Conservation (phyloP, 2,797 vertebrate species). For the Amphiprion clarkii region DNA sequence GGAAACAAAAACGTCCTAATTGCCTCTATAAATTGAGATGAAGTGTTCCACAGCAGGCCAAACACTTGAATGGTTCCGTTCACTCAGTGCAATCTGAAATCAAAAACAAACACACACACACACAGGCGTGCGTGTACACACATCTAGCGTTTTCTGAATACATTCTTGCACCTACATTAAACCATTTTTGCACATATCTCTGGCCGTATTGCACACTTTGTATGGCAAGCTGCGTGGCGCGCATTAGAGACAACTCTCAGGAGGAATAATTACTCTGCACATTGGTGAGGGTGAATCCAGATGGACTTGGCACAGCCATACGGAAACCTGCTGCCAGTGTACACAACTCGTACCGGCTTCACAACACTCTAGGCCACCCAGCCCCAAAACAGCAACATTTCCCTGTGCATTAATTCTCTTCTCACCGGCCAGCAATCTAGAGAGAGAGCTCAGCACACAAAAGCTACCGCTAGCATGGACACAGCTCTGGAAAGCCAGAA, state of each 20-base stretch:
- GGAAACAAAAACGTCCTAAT: conserved; percentile 77
- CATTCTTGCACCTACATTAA: conserved; percentile 37
- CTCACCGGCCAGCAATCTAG: conserved; percentile 38
- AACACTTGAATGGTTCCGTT: conserved; percentile 62
- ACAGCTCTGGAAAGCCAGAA: conserved; percentile 5
- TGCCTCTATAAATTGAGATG: conserved; percentile 82
- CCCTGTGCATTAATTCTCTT: conserved; percentile 37
- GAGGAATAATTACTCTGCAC: conserved; percentile 78
- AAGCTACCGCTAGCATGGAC: conserved; percentile 31
- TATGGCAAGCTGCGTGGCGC: conserved; percentile 25
- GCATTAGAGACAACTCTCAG: conserved; percentile 50
- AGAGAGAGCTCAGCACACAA: conserved; percentile 37
- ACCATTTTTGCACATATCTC: conserved; percentile 19
- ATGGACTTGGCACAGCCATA: conserved; percentile 69
- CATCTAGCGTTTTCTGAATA: conserved; percentile 11
- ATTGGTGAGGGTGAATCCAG: conserved; percentile 70
- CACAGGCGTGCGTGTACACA: conserved; percentile 1
- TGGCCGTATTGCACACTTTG: conserved; percentile 12
- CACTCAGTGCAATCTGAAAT: conserved; percentile 43
- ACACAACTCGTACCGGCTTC: conserved; percentile 60
- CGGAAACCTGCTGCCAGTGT: conserved; percentile 64
- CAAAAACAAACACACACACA: conserved; percentile 35
- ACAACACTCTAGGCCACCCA: conserved; percentile 41
- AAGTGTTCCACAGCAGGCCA: conserved; percentile 64
- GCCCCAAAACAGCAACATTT: conserved; percentile 41